These are phyloP conservation scores for Cynopterus sphinx DNA, from an alignment of 2,797 vertebrate species.

Conservation along the genomic window DNA sequence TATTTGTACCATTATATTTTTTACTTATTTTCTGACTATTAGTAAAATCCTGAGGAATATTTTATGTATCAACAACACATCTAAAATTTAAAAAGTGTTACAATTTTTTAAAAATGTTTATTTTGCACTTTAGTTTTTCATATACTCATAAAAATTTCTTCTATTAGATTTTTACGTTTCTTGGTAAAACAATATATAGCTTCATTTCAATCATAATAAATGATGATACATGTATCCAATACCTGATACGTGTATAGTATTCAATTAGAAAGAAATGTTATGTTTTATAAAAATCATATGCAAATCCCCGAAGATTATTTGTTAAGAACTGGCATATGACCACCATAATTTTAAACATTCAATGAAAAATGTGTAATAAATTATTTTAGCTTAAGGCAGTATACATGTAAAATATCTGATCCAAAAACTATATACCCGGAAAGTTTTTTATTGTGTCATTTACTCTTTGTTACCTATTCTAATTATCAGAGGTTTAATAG, in stretches of 20 bases:
- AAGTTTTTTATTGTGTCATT: slow-evolving; percentile 1
- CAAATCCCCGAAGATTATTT: background rate
- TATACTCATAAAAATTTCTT: background rate
- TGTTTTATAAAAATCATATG: background rate
- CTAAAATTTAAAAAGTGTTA: background rate
- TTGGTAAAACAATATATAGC: background rate
- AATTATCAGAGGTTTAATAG: background rate
- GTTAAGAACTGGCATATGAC: background rate
- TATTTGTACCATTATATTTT: background rate
- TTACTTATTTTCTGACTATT: background rate
- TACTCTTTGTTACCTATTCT: background rate
- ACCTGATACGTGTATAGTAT: background rate
- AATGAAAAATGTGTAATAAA: background rate
- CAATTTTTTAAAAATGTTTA: background rate
- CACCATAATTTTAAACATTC: background rate
- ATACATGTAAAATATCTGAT: background rate
- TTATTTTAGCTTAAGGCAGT: background rate
- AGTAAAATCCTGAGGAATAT: background rate
- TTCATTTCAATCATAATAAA: background rate
- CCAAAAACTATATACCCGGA: background rate
- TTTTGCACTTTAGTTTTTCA: background rate
- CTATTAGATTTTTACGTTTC: background rate
- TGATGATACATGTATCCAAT: background rate
- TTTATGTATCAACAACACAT: background rate
- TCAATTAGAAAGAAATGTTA: background rate